Evolutionary conservation across 2,888 invertebrate genomes (phyloP).

Genomic region (Chymomyza amoena): DNA sequence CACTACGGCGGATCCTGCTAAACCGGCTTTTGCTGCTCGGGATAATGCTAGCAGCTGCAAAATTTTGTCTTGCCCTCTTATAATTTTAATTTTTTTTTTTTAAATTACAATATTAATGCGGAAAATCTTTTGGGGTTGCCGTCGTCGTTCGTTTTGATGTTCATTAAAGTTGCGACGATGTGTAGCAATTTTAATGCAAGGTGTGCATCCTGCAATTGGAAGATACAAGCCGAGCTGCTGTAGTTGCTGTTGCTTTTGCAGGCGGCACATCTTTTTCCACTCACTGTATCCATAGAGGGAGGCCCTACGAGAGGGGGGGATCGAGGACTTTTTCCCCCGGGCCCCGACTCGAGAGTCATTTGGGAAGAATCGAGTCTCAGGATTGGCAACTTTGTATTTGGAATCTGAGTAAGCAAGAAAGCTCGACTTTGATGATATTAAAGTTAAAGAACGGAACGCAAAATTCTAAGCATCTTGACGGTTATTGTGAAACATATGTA

Average conservation of each 20-base stretch:
- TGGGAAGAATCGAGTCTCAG: too few relatives aligned
- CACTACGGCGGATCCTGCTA: constrained; percentile 16
- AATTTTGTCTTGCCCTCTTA: constrained; percentile 2
- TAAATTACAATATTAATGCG: constrained; percentile 46
- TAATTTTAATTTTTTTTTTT: constrained; percentile 39
- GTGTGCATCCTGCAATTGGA: constrained; percentile 40
- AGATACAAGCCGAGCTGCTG: constrained; percentile 16
- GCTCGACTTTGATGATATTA: too few relatives aligned
- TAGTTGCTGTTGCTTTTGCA: constrained; percentile 22
- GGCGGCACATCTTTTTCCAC: background rate
- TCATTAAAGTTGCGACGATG: background rate
- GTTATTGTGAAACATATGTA: too few relatives aligned
- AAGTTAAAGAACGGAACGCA: too few relatives aligned
- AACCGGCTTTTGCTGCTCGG: background rate
- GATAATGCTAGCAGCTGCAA: constrained; percentile 33
- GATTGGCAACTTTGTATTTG: too few relatives aligned
- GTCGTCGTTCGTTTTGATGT: constrained; percentile 9
- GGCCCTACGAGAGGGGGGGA: too few relatives aligned
- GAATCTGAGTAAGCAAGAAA: too few relatives aligned
- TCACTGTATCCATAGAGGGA: too few relatives aligned
- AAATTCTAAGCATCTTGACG: too few relatives aligned
- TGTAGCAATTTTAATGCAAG: constrained; percentile 8
- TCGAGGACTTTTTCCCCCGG: too few relatives aligned
- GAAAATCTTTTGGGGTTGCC: constrained; percentile 61
- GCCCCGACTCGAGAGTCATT: too few relatives aligned